Evolutionary conservation across 2,113 vertebrate species (phyloP).

Genomic region (Pachycephala philippinensis): DNA sequence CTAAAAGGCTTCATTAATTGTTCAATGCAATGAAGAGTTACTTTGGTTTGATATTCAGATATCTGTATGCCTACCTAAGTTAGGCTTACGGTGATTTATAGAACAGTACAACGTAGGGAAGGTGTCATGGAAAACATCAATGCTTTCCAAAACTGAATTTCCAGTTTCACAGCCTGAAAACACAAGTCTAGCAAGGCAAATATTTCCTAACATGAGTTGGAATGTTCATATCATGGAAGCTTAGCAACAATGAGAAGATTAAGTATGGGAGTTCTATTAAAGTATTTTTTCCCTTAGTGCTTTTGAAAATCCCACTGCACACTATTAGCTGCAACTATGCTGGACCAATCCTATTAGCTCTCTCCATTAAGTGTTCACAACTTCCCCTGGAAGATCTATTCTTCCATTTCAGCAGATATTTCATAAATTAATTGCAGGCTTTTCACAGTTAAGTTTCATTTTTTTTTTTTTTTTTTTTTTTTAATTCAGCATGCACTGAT

Average conservation of each 20-base stretch:
- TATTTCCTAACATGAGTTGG: neutral
- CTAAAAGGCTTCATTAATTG: neutral
- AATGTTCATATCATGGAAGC: neutral
- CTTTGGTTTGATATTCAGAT: neutral
- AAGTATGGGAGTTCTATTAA: neutral
- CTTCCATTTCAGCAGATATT: neutral
- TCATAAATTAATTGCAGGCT: neutral
- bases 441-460: neutral
- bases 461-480: neutral
- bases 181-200: neutral
- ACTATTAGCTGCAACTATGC: neutral
- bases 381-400: neutral
- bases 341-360: neutral
- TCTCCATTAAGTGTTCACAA: neutral
- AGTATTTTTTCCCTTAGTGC: conserved; percentile 1
- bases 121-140: neutral
- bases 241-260: conserved; percentile 36
- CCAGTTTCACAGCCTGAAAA: neutral
- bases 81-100: neutral
- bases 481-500: neutral
- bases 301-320: conserved; percentile 27
- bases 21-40: neutral
- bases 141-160: neutral
- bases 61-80: neutral
- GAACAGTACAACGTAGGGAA: accelerated